A percentile compares a stretch with the other conserved stretches of the same genome.
Evolutionary conservation across 2,113 vertebrate genomes (phyloP).

Genomic region (Oncorhynchus keta): DNA sequence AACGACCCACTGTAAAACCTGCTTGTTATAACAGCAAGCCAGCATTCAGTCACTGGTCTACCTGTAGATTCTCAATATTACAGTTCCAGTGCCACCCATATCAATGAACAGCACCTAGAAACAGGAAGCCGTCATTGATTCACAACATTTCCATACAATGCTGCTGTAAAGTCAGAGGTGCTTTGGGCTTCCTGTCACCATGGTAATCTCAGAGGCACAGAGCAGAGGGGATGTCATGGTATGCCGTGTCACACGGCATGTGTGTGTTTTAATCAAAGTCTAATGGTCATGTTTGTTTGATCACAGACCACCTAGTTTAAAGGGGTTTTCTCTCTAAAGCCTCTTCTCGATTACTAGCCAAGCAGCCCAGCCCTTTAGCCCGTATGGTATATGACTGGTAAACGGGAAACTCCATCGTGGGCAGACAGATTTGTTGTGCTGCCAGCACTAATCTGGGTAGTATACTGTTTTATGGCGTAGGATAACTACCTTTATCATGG

Average conservation of each 20-base stretch:
- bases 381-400: conserved; percentile 1
- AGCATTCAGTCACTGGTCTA: background rate
- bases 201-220: background rate
- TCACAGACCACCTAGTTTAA: conserved; percentile 10
- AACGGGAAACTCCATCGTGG: background rate
- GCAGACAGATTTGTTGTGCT: conserved; percentile 24
- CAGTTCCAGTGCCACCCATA: background rate
- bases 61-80: background rate
- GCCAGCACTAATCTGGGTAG: conserved; percentile 21
- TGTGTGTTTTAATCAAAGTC: background rate
- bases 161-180: conserved; percentile 15
- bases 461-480: conserved; percentile 4
- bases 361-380: background rate
- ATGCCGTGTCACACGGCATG: conserved; percentile 1
- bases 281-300: conserved; percentile 15
- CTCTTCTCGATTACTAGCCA: background rate
- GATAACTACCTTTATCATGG: background rate
- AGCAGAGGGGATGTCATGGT: background rate
- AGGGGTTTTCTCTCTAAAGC: conserved; percentile 1
- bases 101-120: background rate
- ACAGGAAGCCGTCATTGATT: background rate
- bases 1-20: conserved; percentile 39
- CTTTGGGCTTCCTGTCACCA: conserved; percentile 10
- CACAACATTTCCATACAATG: conserved; percentile 23
- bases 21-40: background rate